Base-by-base conservation (phyloP, 1,140 invertebrate genomes). In the Thaumatotibia leucotreta region DNA sequence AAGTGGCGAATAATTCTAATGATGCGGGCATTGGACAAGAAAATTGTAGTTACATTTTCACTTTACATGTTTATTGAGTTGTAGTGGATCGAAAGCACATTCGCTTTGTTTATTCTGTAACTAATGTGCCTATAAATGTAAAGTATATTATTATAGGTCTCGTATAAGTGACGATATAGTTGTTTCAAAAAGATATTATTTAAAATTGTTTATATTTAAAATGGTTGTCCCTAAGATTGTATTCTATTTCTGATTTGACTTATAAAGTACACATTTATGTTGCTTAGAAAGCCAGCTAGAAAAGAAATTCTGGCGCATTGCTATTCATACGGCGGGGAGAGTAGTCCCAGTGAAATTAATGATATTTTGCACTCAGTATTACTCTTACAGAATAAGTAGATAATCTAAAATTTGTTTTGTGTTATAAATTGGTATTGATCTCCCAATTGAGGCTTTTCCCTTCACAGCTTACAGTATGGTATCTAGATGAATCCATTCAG, bases 51-150 rank as follows among this genome's bases (percentile, higher is more conserved):
- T 76, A 84, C 68, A 80, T 79, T 74, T 74, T 70, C 72, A 82
- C 76, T 80, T 74, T 68, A 79, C 77, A 69, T 77, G 76, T 74
- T 75, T 77, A 77, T 74, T 86, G 82, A 81, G 82, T 89, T 86
- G 79, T 88, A 89, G 84, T 82, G 82, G 80, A 88, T 88, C 79
- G 79, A 80, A 84, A 81, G 82, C 84, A 86, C 82, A 78, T 80
- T 86, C 76, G 86, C 82, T 87, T 89, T 80, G 78, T 86, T 88
- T 88, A 84, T 87, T 88, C 79, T 86, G 78, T 87, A 88, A 89
- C 88, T 89, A 85, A 88, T 89, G 88, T 91, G 88, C 88, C 88
- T 91, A 89, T 88, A 87, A 86, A 87, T 89, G 81, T 88, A 88
- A 88, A 89, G 79, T 91, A 89, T 84, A 79, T 58, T 58, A 31